A percentile compares a stretch with the other conserved stretches of the same genome.
Conservation (phyloP, 2,113 vertebrate species). For the Trematocara zebra region DNA sequence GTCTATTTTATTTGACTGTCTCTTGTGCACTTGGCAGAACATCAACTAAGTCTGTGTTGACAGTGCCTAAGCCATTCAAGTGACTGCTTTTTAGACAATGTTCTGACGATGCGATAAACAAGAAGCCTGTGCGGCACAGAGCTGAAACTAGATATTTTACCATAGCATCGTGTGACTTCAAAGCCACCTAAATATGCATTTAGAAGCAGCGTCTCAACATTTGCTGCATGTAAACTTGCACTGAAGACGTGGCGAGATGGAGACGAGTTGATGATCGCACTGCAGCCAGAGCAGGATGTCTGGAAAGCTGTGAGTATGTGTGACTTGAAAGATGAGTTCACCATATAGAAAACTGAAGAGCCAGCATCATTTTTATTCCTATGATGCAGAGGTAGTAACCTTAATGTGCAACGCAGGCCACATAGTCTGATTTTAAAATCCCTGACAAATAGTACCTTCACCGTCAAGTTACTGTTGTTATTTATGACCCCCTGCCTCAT, state of each 20-base stretch:
- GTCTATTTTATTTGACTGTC: conserved; percentile 38
- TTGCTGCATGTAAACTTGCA: neutral
- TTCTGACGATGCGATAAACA: conserved; percentile 16
- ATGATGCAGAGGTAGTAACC: neutral
- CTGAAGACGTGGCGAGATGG: neutral
- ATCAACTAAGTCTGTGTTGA: conserved; percentile 47
- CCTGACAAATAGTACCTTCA: neutral
- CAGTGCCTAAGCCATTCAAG: neutral
- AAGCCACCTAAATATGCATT: conserved; percentile 19
- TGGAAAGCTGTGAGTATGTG: neutral
- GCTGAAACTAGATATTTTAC: conserved; percentile 42
- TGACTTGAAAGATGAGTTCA: neutral
- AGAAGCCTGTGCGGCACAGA: conserved; percentile 2
- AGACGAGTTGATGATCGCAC: neutral
- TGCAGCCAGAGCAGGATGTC: neutral
- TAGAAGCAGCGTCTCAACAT: neutral
- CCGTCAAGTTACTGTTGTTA: neutral
- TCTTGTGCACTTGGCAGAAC: conserved; percentile 39
- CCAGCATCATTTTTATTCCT: neutral
- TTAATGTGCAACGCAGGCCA: fast-evolving
- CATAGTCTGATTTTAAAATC: neutral
- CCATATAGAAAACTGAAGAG: neutral
- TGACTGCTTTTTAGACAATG: conserved; percentile 7
- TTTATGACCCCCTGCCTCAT: neutral
- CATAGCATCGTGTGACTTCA: conserved; percentile 21